Evolutionary conservation across 1,140 invertebrate genomes (phyloP), one percentile per base, ranked within the genome.

Genomic region (Magallana gigas): DNA sequence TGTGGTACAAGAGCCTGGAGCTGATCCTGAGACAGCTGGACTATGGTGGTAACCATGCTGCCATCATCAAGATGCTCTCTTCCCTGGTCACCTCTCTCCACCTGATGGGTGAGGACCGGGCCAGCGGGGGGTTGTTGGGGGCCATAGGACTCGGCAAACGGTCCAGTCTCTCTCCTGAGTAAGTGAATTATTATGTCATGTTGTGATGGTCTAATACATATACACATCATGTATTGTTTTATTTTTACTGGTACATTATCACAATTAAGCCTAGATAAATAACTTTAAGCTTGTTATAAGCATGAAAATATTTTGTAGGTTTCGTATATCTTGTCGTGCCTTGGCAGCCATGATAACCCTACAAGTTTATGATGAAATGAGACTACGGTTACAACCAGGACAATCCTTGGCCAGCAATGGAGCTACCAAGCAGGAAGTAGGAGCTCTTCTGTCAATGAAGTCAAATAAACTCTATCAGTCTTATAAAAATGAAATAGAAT

Each of bases 61-160:
- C 95, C 29, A 90, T 85, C 81, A 94, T 95, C 8, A 95, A 95
- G 85, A 94, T 95, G 60, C 92, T 96, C 4, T 95, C 95, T 87
- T 93, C 94, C 68, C 93, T 96, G 82, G 94, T 95, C 57, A 92
- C 95, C 29, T 93, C 95, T 11, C 91, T 96, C 16, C 91, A 95
- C 2, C 91, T 93, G 7, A 92, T 96, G 83, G 96, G 96, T 3
- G 96, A 96, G 87, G 96, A 97, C 64, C 94, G 94, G 81, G 94
- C 96, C 9, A 94, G 95, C 8, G 96, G 95, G 94, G 96, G 96
- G 16, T 95, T 97, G 48, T 93, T 97, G 1, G 96, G 96, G 36
- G 96, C 96, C 18, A 96, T 97, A 84, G 96, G 96, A 57, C 91
- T 97, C 2, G 95, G 96, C 36, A 96, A 96, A 93, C 95, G 95